phyloP scores from a whole-genome alignment of 2,888 invertebrate species.

The Drosophila monieri region DNA sequence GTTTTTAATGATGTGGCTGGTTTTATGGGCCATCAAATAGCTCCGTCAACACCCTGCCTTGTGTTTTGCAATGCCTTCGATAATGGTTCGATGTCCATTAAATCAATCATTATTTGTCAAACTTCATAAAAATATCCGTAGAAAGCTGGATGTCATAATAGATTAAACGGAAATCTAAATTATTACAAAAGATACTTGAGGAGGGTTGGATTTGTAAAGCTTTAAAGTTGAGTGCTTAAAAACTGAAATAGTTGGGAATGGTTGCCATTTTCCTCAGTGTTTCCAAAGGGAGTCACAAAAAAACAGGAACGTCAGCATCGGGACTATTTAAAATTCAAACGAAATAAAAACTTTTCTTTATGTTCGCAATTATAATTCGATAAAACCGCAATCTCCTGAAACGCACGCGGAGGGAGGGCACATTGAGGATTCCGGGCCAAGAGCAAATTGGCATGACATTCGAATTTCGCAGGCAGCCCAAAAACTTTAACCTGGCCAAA shows the following conservation, averaged over 20 bases:
- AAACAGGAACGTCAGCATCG: slow-evolving; percentile 11
- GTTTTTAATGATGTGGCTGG: slow-evolving; percentile 70
- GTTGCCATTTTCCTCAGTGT: not conserved
- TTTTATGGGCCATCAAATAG: slow-evolving; percentile 70
- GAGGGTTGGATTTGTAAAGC: not conserved
- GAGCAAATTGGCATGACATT: slow-evolving; percentile 37
- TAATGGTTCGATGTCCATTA: slow-evolving; percentile 72
- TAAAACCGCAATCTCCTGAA: slow-evolving; percentile 36
- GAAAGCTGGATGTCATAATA: slow-evolving; percentile 3
- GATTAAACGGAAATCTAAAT: slow-evolving; percentile 1
- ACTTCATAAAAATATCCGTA: slow-evolving; percentile 18
- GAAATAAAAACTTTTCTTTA: slow-evolving; percentile 42
- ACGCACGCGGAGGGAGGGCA: slow-evolving; percentile 19
- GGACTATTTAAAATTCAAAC: slow-evolving; percentile 32
- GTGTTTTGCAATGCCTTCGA: slow-evolving; percentile 65
- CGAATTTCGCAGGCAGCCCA: slow-evolving; percentile 10
- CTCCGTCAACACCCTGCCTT: slow-evolving; percentile 56
- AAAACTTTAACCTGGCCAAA: slow-evolving; percentile 45
- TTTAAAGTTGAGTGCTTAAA: not conserved
- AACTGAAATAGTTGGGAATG: not conserved
- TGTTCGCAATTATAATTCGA: slow-evolving; percentile 40
- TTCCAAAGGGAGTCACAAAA: not conserved
- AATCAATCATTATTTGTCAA: slow-evolving; percentile 62
- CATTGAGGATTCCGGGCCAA: not conserved
- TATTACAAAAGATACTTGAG: slow-evolving; percentile 1